A percentile compares a stretch with the other conserved stretches of the same genome.
Evolutionary conservation across 2,797 vertebrate species (phyloP).

Genomic region (Amblyraja radiata): DNA sequence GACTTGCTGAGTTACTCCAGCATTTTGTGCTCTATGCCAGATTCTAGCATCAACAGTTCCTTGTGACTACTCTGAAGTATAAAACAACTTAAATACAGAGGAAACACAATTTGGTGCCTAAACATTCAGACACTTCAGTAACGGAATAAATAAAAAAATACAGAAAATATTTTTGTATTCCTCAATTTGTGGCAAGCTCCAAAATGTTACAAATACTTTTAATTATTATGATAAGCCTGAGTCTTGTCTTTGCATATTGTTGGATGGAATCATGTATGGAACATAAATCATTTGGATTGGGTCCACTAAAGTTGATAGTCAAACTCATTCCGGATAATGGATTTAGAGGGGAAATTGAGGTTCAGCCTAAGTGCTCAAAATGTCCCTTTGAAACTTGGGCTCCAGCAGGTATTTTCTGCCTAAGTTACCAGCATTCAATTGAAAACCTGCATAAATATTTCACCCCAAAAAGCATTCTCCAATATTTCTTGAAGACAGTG

Average conservation of each 20-base stretch:
- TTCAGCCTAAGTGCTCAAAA: background rate
- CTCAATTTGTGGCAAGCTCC: background rate
- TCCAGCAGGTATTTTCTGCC: background rate
- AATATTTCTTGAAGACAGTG: background rate
- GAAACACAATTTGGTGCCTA: background rate
- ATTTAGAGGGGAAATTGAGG: background rate
- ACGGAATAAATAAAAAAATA: background rate
- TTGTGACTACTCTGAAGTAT: conserved; percentile 52
- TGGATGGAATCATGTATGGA: background rate
- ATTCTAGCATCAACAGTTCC: no score
- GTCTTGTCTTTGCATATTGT: background rate
- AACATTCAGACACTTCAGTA: background rate
- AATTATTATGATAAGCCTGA: background rate
- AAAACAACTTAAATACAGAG: conserved; percentile 44
- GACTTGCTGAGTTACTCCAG: no score
- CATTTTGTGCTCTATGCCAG: no score
- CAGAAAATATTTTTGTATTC: background rate
- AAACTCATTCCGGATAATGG: background rate
- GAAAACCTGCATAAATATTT: background rate
- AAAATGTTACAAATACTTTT: background rate
- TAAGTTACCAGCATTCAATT: background rate
- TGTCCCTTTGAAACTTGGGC: background rate
- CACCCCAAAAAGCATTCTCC: background rate
- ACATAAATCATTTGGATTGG: no score
- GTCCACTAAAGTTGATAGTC: background rate